Conservation (phyloP, 2,888 invertebrate species). For the Ephialtes manifestator region DNA sequence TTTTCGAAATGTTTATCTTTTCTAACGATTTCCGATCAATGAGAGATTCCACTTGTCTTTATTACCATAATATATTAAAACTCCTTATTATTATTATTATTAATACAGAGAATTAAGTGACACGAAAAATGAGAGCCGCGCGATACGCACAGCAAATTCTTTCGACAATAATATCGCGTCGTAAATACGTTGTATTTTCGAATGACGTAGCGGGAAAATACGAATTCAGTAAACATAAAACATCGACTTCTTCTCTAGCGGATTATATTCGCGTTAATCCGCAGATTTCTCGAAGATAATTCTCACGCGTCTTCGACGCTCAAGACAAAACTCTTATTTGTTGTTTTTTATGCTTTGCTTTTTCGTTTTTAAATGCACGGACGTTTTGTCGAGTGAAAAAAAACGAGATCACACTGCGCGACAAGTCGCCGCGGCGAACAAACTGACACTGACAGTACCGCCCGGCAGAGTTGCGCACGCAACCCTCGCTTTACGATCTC, state of each 20-base stretch:
- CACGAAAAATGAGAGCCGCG: neutral
- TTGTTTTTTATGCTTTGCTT: neutral
- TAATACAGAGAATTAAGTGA: too few species aligned
- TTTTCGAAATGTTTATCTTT: slow-evolving; percentile 11
- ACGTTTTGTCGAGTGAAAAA: slow-evolving; percentile 30
- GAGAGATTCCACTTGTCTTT: slow-evolving; percentile 21
- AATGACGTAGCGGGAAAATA: neutral
- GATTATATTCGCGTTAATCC: slow-evolving; percentile 26
- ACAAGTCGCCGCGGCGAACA: slow-evolving; percentile 80
- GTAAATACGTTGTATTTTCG: neutral
- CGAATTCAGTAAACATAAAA: neutral
- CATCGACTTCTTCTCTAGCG: neutral
- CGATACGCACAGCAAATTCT: slow-evolving; percentile 9
- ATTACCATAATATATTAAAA: neutral
- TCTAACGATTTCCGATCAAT: neutral
- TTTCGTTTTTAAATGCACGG: slow-evolving; percentile 68
- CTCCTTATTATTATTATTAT: neutral
- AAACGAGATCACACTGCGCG: slow-evolving; percentile 68
- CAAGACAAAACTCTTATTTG: too few species aligned
- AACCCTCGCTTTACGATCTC: slow-evolving; percentile 72
- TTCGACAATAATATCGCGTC: neutral
- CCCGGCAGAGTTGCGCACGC: slow-evolving; percentile 85
- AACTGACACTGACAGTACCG: slow-evolving; percentile 81
- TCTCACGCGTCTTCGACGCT: slow-evolving; percentile 30
- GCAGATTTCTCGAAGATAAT: slow-evolving; percentile 22